phyloP scores from a whole-genome alignment of 2,113 vertebrate species.

The Siphamia tubifer region DNA sequence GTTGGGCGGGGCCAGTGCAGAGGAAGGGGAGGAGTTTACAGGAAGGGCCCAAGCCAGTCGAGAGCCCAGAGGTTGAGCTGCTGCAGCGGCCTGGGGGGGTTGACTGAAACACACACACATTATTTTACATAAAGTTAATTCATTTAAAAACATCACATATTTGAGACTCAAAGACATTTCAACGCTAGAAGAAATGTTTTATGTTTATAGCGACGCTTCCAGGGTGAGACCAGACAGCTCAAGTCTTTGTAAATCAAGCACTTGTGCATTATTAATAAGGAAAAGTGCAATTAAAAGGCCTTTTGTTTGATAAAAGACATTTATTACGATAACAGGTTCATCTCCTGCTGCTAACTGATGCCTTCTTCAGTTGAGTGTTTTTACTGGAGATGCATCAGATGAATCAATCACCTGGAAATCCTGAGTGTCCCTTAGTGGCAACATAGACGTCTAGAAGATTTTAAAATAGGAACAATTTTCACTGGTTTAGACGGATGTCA shows the following conservation, averaged over 20 bases:
- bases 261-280: conserved; percentile 48
- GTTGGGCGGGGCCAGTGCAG: conserved; percentile 78
- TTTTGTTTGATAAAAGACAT: conserved; percentile 30
- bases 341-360: conserved; percentile 21
- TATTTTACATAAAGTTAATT: neutral
- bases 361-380: neutral
- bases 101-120: conserved; percentile 75
- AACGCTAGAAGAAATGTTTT: neutral
- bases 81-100: conserved; percentile 73
- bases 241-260: neutral
- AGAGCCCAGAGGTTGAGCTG: conserved; percentile 83
- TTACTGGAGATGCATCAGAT: neutral
- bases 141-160: too few species aligned
- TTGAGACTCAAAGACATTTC: neutral
- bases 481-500: too few species aligned
- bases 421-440: too few species aligned
- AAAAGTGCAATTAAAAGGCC: conserved; percentile 41
- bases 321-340: neutral
- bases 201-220: neutral
- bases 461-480: too few species aligned
- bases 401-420: too few species aligned
- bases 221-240: conserved; percentile 2
- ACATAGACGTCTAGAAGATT: too few species aligned
- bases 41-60: conserved; percentile 91
- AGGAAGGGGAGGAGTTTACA: conserved; percentile 80